Percentiles rank a stretch among this genome's conserved stretches.
phyloP scores from a whole-genome alignment of 1,140 invertebrate species.

The Drosophila melanogaster region Release_6_plus_ISO1_MT NT_033779.5:17529001-17529500 shows the following conservation, averaged over 20 bases:
- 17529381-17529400: not conserved
- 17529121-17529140: not conserved
- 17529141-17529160: constrained; percentile 13
- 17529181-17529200: not conserved
- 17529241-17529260: constrained; percentile 10
- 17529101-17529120: constrained; percentile 20
- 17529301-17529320: not conserved
- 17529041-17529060: not conserved
- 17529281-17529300: no score
- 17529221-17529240: constrained; percentile 16
- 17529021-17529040: not conserved
- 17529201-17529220: constrained; percentile 25
- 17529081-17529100: constrained; percentile 7
- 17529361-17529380: not conserved
- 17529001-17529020: not conserved
- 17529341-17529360: not conserved
- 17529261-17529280: not conserved
- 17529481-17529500: not conserved
- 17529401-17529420: no score
- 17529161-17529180: constrained; percentile 19
- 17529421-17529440: no score
- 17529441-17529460: not conserved
- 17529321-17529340: constrained; percentile 7
- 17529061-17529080: not conserved
- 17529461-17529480: not conserved